A percentile compares a stretch with the other conserved stretches of the same genome.
Evolutionary conservation across 2,888 invertebrate species (phyloP).

Genomic region (Phengaris alcon): DNA sequence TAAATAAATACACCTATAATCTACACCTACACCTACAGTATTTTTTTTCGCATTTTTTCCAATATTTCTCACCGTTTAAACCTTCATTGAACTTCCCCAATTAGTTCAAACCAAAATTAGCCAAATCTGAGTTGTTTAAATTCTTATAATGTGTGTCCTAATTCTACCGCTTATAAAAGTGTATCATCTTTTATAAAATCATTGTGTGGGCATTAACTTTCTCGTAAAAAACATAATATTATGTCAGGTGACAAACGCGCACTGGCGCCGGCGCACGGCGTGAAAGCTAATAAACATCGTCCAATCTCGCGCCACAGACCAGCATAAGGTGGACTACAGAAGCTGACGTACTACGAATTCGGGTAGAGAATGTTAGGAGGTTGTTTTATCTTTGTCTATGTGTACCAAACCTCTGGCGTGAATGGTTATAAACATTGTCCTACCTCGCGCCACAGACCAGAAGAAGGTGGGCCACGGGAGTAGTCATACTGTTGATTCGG

Average conservation of each 20-base stretch:
- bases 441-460: conserved; percentile 50
- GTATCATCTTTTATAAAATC: conserved; percentile 6
- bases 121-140: no score
- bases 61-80: no score
- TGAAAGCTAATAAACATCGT: conserved; percentile 62
- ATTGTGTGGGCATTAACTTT: conserved; percentile 24
- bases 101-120: no score
- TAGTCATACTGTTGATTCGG: conserved; percentile 43
- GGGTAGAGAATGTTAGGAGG: conserved; percentile 37
- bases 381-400: conserved; percentile 52
- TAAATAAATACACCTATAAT: no score
- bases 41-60: no score
- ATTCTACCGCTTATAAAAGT: not conserved
- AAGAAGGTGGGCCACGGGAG: conserved; percentile 32
- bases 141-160: not conserved
- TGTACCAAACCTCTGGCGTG: conserved; percentile 45
- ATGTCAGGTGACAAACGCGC: conserved; percentile 37
- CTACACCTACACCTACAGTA: no score
- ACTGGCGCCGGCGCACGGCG: conserved; percentile 62
- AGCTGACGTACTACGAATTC: conserved; percentile 43
- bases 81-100: no score
- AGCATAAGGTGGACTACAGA: conserved; percentile 35
- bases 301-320: conserved; percentile 46
- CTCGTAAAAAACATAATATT: conserved; percentile 32
- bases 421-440: conserved; percentile 60